phyloP scores from a whole-genome alignment of 2,888 invertebrate species.

The Cataglyphis albicans region DNA sequence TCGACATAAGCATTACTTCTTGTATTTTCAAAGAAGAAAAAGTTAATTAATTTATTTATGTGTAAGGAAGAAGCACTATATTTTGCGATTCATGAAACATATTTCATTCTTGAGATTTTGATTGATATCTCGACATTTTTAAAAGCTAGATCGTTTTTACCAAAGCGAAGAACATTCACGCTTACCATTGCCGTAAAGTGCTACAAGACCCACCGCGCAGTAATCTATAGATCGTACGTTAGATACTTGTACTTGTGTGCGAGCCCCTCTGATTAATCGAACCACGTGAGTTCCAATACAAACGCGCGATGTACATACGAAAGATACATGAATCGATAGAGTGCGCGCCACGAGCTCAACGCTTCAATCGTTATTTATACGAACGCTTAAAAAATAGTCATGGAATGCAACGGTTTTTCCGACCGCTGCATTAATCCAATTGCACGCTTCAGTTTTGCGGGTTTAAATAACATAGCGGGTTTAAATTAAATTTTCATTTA shows the following conservation, averaged over 20 bases:
- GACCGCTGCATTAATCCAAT: constrained; percentile 48
- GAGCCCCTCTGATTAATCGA: constrained; percentile 71
- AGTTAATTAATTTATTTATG: constrained; percentile 26
- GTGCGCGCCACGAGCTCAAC: constrained; percentile 52
- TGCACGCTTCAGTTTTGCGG: constrained; percentile 28
- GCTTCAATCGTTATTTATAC: constrained; percentile 56
- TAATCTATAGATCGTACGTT: constrained; percentile 47
- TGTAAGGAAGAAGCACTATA: neutral
- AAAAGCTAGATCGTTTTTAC: neutral
- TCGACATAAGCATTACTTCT: neutral
- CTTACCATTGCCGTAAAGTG: constrained; percentile 4
- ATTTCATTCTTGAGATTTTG: neutral
- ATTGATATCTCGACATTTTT: constrained; percentile 11
- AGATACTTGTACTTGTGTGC: constrained; percentile 45
- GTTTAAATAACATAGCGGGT: constrained; percentile 17
- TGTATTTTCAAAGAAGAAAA: neutral
- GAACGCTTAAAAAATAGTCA: constrained; percentile 30
- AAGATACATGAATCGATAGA: constrained; percentile 62
- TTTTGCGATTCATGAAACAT: neutral
- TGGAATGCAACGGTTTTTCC: constrained; percentile 17
- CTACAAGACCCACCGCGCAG: constrained; percentile 13
- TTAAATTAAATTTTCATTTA: constrained; percentile 42
- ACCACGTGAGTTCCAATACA: constrained; percentile 52
- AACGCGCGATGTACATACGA: constrained; percentile 59
- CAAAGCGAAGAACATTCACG: neutral